A percentile compares a stretch with the other conserved stretches of the same genome.
phyloP scores from a whole-genome alignment of 1,140 invertebrate genomes.

The Meloidogyne exigua region DNA sequence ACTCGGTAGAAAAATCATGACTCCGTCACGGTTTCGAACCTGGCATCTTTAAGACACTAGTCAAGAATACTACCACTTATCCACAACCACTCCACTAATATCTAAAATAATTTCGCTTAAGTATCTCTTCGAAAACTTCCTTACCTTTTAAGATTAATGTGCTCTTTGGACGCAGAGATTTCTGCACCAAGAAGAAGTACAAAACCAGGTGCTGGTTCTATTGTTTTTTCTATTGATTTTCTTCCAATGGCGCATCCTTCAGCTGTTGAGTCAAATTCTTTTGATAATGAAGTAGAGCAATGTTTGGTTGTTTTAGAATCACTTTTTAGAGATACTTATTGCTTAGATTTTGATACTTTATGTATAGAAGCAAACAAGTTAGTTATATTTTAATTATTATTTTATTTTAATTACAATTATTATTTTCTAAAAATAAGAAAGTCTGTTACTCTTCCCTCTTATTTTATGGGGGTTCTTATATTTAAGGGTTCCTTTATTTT shows the following conservation, averaged over 20 bases:
- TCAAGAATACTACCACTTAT: background rate
- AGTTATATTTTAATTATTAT: background rate
- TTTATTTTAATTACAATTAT: too few species aligned
- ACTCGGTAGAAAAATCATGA: too few species aligned
- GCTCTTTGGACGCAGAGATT: conserved; percentile 83
- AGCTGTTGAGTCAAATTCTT: conserved; percentile 58
- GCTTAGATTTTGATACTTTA: conserved; percentile 85
- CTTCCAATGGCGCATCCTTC: conserved; percentile 76
- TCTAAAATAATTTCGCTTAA: too few species aligned
- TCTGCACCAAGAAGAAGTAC: conserved; percentile 75
- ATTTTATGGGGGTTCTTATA: too few species aligned
- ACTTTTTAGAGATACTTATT: conserved; percentile 78
- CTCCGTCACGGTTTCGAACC: too few species aligned
- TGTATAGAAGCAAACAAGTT: conserved; percentile 82
- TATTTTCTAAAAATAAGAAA: too few species aligned
- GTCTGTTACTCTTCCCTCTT: too few species aligned
- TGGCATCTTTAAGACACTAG: too few species aligned
- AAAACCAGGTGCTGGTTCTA: conserved; percentile 81
- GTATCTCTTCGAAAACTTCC: background rate
- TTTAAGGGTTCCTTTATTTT: too few species aligned
- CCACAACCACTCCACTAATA: too few species aligned
- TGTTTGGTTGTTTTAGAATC: conserved; percentile 81
- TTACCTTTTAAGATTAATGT: conserved; percentile 71
- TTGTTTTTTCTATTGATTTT: conserved; percentile 82
- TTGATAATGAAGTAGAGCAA: conserved; percentile 69